phyloP scores from a whole-genome alignment of 2,888 invertebrate genomes.

The Yponomeuta evonymella region DNA sequence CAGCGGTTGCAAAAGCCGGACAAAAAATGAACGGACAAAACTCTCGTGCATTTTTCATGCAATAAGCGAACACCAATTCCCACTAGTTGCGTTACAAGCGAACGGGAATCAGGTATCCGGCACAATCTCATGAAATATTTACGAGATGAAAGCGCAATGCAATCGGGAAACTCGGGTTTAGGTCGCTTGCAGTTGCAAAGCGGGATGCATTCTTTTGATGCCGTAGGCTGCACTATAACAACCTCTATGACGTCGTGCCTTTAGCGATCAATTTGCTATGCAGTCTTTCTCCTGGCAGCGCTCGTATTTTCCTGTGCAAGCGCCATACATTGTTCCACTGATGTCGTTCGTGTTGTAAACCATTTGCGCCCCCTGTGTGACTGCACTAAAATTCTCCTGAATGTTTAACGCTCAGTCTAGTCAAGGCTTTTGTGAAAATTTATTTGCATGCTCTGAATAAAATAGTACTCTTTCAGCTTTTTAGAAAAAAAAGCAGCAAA shows the following conservation, averaged over 20 bases:
- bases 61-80: conserved; percentile 64
- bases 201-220: conserved; percentile 37
- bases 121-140: conserved; percentile 59
- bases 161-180: conserved; percentile 53
- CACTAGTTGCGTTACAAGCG: conserved; percentile 56
- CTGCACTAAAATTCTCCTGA: conserved; percentile 6
- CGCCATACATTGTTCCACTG: conserved; percentile 1
- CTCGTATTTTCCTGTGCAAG: conserved; percentile 15
- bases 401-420: background rate
- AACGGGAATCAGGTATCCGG: conserved; percentile 41
- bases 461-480: background rate
- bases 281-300: background rate
- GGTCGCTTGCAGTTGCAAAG: conserved; percentile 45
- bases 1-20: conserved; percentile 39
- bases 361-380: conserved; percentile 3
- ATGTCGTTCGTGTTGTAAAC: conserved; percentile 12
- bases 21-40: conserved; percentile 63
- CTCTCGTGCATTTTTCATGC: conserved; percentile 66
- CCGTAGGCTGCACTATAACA: conserved; percentile 31
- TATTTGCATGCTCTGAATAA: background rate
- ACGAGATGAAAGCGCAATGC: conserved; percentile 61
- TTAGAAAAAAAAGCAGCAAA: too few species aligned
- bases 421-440: background rate
- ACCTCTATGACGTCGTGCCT: conserved; percentile 31
- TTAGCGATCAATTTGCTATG: conserved; percentile 35